These are phyloP conservation scores for Achatina immaculata DNA, from an alignment of 1,140 invertebrate genomes.

Conservation along the genomic window DNA sequence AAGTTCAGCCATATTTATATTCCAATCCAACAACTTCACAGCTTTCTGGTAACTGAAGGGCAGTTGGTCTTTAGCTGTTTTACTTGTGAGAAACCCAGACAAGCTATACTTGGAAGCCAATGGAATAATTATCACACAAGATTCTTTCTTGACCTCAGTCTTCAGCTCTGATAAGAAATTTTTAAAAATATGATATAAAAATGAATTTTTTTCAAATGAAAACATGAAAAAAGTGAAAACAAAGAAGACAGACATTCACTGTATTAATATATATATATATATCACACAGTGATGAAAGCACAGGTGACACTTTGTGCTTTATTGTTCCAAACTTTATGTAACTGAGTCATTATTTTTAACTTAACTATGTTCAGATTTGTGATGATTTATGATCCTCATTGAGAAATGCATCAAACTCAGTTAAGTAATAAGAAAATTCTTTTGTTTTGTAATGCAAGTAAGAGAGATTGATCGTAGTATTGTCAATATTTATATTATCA, in stretches of 20 bases:
- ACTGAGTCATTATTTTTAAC: no score
- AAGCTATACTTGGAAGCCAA: conserved; percentile 33
- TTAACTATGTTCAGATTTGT: no score
- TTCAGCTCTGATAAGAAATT: conserved; percentile 19
- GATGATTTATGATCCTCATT: no score
- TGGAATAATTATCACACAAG: conserved; percentile 39
- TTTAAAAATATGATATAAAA: neutral
- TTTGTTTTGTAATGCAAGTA: neutral
- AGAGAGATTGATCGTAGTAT: neutral
- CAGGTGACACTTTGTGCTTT: neutral
- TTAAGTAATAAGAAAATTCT: no score
- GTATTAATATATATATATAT: neutral
- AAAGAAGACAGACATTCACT: neutral
- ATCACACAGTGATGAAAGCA: neutral
- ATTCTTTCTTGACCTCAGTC: conserved; percentile 25
- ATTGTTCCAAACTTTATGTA: neutral
- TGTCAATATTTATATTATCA: neutral
- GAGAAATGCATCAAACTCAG: no score
- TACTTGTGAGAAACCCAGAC: conserved; percentile 18
- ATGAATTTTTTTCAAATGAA: neutral
- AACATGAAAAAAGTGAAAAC: neutral
- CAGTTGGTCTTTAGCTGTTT: neutral
- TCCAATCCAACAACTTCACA: conserved; percentile 35
- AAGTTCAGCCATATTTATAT: conserved; percentile 38
- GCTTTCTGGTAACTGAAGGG: conserved; percentile 21